Evolutionary conservation across 2,888 invertebrate species (phyloP).

Genomic region (Cantharis lateralis): DNA sequence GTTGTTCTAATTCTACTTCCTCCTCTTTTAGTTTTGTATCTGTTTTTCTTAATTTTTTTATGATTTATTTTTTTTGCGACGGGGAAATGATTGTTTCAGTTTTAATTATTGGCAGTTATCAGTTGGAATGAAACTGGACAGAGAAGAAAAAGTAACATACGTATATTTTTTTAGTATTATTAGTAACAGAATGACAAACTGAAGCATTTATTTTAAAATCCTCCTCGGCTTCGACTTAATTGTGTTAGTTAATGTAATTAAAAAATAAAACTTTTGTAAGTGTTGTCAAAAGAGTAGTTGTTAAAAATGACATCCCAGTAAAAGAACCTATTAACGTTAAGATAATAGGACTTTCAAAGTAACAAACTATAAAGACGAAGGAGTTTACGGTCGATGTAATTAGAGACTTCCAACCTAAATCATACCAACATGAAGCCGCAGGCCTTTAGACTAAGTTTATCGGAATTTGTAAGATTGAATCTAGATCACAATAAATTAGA

Average conservation of each 20-base stretch:
- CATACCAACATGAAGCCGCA: conserved; percentile 32
- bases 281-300: background rate
- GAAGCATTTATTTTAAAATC: background rate
- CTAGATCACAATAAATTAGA: conserved; percentile 40
- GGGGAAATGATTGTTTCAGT: too few relatives aligned
- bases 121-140: too few relatives aligned
- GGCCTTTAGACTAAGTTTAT: conserved; percentile 31
- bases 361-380: conserved; percentile 24
- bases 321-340: conserved; percentile 23
- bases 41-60: too few relatives aligned
- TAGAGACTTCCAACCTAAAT: conserved; percentile 34
- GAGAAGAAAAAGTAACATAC: too few relatives aligned
- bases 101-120: too few relatives aligned
- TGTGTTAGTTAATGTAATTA: background rate
- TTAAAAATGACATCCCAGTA: conserved; percentile 4
- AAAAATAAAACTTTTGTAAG: background rate
- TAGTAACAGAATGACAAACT: too few relatives aligned
- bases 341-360: conserved; percentile 26
- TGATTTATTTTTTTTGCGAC: too few relatives aligned
- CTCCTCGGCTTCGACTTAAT: background rate
- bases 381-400: conserved; percentile 25
- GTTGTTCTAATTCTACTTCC: too few relatives aligned
- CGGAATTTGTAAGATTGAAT: conserved; percentile 40
- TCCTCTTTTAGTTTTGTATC: too few relatives aligned
- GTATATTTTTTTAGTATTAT: too few relatives aligned